phyloP scores from a whole-genome alignment of 2,797 vertebrate genomes.

The Carduelis carduelis region DNA sequence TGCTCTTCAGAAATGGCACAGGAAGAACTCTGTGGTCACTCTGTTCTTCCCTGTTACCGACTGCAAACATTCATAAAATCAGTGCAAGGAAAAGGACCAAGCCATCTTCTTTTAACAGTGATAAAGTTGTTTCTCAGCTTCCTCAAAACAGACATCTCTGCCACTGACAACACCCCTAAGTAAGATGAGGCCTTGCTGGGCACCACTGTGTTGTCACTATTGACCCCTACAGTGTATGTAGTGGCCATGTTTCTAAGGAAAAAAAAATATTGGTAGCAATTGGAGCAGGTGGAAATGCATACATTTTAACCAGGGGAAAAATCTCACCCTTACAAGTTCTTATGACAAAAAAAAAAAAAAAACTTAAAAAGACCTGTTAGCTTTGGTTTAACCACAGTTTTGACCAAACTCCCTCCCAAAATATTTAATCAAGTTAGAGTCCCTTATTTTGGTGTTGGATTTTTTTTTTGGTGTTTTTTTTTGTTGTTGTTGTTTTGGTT shows the following conservation, averaged over 20 bases:
- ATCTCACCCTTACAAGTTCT: neutral
- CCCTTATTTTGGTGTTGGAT: neutral
- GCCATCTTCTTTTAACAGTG: neutral
- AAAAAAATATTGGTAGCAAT: neutral
- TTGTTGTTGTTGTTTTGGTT: neutral
- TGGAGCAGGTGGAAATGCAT: neutral
- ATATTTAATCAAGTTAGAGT: neutral
- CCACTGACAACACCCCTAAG: neutral
- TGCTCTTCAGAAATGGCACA: neutral
- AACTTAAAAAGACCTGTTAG: neutral
- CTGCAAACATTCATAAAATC: neutral
- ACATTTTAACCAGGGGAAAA: neutral
- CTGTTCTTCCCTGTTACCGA: neutral
- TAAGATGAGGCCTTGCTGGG: neutral
- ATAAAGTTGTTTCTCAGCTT: neutral
- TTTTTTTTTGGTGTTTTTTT: too few relatives aligned
- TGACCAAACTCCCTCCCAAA: rapidly evolving
- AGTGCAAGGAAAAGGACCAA: neutral
- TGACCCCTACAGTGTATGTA: neutral
- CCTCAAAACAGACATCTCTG: neutral
- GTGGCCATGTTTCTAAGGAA: neutral
- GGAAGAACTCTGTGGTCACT: neutral
- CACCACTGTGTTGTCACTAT: neutral
- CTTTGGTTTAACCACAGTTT: neutral
- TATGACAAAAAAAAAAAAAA: neutral